A percentile compares a stretch with the other conserved stretches of the same genome.
Evolutionary conservation across 2,797 vertebrate genomes (phyloP).

Genomic region (Epinephelus awoara): DNA sequence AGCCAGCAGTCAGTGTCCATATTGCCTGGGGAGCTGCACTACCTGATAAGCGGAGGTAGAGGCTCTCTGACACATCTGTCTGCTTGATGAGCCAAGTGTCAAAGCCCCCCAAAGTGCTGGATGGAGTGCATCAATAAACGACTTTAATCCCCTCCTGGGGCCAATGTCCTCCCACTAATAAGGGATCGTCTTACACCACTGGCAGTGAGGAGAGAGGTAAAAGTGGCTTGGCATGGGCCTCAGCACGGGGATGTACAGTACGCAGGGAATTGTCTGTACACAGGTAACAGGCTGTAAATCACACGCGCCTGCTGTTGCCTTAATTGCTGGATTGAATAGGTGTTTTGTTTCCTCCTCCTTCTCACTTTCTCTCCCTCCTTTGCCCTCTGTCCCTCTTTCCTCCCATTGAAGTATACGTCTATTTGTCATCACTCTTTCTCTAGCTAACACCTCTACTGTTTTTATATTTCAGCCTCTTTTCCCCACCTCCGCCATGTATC

Average conservation of each 20-base stretch:
- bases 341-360: constrained; percentile 55
- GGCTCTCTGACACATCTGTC: constrained; percentile 84
- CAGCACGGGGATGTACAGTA: constrained; percentile 63
- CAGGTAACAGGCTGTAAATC: constrained; percentile 80
- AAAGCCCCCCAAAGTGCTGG: constrained; percentile 82
- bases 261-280: constrained; percentile 76
- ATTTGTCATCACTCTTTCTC: constrained; percentile 49
- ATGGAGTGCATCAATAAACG: constrained; percentile 87
- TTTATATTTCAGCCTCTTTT: constrained; percentile 55
- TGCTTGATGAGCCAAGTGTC: constrained; percentile 85
- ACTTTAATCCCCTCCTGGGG: constrained; percentile 85
- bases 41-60: constrained; percentile 82
- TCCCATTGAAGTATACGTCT: constrained; percentile 47
- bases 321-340: constrained; percentile 69
- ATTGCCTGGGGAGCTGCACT: constrained; percentile 76
- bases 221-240: constrained; percentile 78
- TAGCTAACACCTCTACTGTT: constrained; percentile 44
- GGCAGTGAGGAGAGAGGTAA: constrained; percentile 72
- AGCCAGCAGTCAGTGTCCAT: constrained; percentile 68
- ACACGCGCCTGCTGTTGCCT: constrained; percentile 68
- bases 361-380: constrained; percentile 46
- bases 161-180: constrained; percentile 86
- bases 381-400: constrained; percentile 38
- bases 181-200: constrained; percentile 84
- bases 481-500: constrained; percentile 52